Base-by-base conservation (phyloP, 2,888 invertebrate genomes). In the Mystacides longicornis region DNA sequence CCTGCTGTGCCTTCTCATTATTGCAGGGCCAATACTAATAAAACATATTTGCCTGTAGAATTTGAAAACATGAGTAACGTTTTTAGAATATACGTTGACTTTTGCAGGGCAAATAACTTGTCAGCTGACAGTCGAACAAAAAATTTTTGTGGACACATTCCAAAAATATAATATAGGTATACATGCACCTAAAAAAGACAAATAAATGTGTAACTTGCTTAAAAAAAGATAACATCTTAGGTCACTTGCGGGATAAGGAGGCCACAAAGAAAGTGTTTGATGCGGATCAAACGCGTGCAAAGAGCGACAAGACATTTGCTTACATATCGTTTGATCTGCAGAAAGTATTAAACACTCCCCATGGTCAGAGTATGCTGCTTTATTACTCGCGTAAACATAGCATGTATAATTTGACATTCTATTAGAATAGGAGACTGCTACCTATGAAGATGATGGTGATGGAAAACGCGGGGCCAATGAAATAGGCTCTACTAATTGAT, bases 361-460 rank as follows among this genome's bases (percentile, higher is more conserved):
- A n/a, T n/a, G n/a, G n/a, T n/a, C n/a, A n/a, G n/a, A n/a, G n/a
- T n/a, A n/a, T n/a, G n/a, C n/a, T n/a, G n/a, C n/a, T n/a, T n/a
- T n/a, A n/a, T n/a, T n/a, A n/a, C n/a, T n/a, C n/a, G n/a, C 23
- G 31, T 19, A 49, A 49, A 23, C 31, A 49, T 31, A 31, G 31
- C 43, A 43, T 43, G 43, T 43, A 18, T 43, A 43, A 43, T 43
- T n/a, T 43, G 4, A 43, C 43, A 43, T 43, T 43, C 16, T 43
- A 43, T n/a, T 5, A 43, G n/a, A n/a, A n/a, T n/a, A n/a, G n/a
- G n/a, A n/a, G n/a, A n/a, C n/a, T n/a, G n/a, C n/a, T n/a, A n/a
- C n/a, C n/a, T n/a, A n/a, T n/a, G n/a, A n/a, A n/a, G n/a, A n/a
- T n/a, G n/a, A n/a, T n/a, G n/a, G n/a, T n/a, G n/a, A n/a, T n/a